Evolutionary conservation across 2,113 vertebrate genomes (phyloP).

Genomic region (Delphinapterus leucas): DNA sequence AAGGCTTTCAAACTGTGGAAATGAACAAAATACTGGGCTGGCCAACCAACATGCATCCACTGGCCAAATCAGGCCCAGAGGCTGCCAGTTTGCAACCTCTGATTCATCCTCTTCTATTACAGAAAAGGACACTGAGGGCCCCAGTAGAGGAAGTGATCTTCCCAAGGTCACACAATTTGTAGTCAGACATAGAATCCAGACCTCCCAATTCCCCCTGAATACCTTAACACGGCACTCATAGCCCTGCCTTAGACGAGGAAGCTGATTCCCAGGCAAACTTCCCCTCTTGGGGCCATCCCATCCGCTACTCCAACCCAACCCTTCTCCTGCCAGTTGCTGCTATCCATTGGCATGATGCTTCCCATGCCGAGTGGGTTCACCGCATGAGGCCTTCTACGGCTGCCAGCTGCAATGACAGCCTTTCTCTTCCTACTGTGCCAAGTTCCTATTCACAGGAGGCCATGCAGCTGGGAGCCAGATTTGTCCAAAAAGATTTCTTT

Average conservation of each 20-base stretch:
- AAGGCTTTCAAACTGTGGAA: background rate
- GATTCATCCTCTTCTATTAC: conserved; percentile 22
- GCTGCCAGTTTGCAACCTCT: background rate
- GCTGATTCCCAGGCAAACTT: background rate
- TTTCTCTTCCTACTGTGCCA: background rate
- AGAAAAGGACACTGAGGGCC: background rate
- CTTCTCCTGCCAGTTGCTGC: background rate
- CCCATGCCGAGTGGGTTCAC: background rate
- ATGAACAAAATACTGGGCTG: background rate
- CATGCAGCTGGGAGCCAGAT: conserved; percentile 48
- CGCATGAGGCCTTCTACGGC: background rate
- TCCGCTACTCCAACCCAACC: background rate
- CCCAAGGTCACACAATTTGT: background rate
- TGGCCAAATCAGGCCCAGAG: background rate
- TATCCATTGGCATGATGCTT: conserved; percentile 7
- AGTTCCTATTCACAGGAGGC: conserved; percentile 36
- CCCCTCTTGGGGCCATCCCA: background rate
- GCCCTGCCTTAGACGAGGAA: background rate
- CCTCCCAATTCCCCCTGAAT: background rate
- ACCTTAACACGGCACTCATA: background rate
- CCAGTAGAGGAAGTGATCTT: conserved; percentile 3
- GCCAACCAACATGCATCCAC: background rate
- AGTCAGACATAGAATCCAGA: conserved; percentile 8
- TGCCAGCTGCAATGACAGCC: conserved; percentile 26
- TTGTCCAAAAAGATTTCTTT: conserved; percentile 29